A percentile compares a stretch with the other conserved stretches of the same genome.
Evolutionary conservation across 2,113 vertebrate species (phyloP).

Genomic region (Riparia riparia): DNA sequence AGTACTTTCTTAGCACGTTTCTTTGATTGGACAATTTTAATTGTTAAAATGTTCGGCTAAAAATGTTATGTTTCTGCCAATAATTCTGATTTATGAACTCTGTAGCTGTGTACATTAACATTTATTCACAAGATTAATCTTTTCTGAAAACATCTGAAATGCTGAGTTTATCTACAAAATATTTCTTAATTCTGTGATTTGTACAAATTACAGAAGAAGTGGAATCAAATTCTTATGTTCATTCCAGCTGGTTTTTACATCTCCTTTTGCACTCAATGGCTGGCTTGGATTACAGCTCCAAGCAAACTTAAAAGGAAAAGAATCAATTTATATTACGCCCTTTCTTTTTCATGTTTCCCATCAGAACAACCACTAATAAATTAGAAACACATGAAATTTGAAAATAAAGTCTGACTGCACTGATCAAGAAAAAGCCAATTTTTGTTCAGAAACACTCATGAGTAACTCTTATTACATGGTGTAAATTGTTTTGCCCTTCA

Average conservation of each 20-base stretch:
- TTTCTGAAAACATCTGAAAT: neutral
- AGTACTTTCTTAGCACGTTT: neutral
- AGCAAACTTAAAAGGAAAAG: neutral
- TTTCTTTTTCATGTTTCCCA: neutral
- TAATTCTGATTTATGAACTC: neutral
- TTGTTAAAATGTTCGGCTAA: neutral
- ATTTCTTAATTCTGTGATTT: neutral
- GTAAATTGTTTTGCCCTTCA: neutral
- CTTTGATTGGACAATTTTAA: neutral
- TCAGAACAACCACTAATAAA: neutral
- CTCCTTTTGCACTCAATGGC: neutral
- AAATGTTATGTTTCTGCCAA: neutral
- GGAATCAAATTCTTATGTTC: neutral
- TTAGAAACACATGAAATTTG: neutral
- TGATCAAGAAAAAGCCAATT: neutral
- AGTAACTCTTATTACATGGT: neutral
- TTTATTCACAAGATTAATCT: neutral
- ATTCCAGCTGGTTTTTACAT: neutral
- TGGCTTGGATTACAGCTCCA: neutral
- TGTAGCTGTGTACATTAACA: neutral
- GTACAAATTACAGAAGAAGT: neutral
- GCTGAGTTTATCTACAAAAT: neutral
- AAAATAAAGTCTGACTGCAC: slow-evolving; percentile 5
- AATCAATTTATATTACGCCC: neutral
- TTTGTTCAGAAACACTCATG: neutral